Percentiles rank a stretch among this genome's conserved stretches.
Evolutionary conservation across 64 coral and sea anemone species (phyloP).

Genomic region (Actinia equina): DNA sequence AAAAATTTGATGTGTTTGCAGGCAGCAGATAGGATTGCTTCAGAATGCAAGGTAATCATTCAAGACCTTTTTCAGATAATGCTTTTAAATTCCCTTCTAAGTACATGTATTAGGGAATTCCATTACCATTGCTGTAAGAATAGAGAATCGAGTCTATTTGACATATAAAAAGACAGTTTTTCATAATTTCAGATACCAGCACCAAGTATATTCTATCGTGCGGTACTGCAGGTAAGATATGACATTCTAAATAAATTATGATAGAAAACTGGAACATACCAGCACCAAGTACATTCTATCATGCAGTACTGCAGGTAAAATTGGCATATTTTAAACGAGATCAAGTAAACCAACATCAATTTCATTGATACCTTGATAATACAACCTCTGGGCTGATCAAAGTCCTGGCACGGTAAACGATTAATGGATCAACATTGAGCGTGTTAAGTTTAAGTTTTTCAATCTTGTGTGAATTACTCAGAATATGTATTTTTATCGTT

Average conservation of each 20-base stretch:
- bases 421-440: too few species aligned
- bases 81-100: too few species aligned
- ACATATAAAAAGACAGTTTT: neutral
- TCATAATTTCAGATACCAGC: constrained; percentile 27
- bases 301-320: constrained; percentile 51
- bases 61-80: too few species aligned
- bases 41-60: constrained; percentile 28
- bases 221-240: constrained; percentile 45
- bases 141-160: too few species aligned
- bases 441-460: too few species aligned
- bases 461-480: too few species aligned
- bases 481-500: neutral
- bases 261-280: neutral
- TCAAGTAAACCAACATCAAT: too few species aligned
- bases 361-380: too few species aligned
- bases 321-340: neutral
- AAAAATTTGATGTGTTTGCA: neutral
- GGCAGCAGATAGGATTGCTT: constrained; percentile 56
- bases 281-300: constrained; percentile 40
- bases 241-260: neutral
- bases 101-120: too few species aligned
- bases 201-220: constrained; percentile 41
- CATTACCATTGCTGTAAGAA: too few species aligned
- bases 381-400: too few species aligned
- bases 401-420: too few species aligned